These are phyloP conservation scores for Neosilurus mollespiculum DNA, from an alignment of 2,797 vertebrate species.

Conservation along the genomic window DNA sequence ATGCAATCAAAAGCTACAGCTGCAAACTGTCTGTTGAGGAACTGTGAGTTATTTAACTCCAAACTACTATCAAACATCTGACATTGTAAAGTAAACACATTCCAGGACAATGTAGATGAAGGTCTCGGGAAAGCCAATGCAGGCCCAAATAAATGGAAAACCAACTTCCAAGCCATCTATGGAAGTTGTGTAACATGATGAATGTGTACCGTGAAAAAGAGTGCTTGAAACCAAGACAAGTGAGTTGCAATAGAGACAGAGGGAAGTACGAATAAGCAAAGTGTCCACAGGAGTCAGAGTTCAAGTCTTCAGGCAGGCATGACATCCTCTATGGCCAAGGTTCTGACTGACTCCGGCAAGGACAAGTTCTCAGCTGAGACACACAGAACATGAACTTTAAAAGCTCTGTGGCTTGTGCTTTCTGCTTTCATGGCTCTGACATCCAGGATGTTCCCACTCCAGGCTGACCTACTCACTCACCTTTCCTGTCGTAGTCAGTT, in stretches of 20 bases:
- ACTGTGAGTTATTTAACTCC: conserved; percentile 31
- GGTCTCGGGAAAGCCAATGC: conserved; percentile 1
- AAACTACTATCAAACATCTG: conserved; percentile 52
- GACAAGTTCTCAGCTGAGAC: conserved; percentile 21
- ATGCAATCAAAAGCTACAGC: conserved; percentile 47
- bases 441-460: conserved; percentile 30
- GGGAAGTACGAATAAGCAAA: conserved; percentile 2
- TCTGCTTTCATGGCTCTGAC: conserved; percentile 49
- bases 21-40: conserved; percentile 46
- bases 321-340: conserved; percentile 11
- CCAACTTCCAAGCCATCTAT: conserved; percentile 58
- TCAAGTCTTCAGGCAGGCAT: conserved; percentile 4
- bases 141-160: conserved; percentile 34
- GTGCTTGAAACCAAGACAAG: conserved; percentile 16
- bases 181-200: conserved; percentile 46
- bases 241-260: conserved; percentile 3
- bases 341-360: conserved; percentile 24
- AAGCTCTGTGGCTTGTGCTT: conserved; percentile 52
- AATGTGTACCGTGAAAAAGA: conserved; percentile 32
- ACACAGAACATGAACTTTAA: conserved; percentile 50
- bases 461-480: conserved; percentile 48
- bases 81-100: conserved; percentile 57
- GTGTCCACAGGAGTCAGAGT: conserved; percentile 25
- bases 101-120: conserved; percentile 35
- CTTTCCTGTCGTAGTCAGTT: conserved; percentile 44